Evolutionary conservation across 2,797 vertebrate species (phyloP).

Genomic region (Gymnodraco acuticeps): DNA sequence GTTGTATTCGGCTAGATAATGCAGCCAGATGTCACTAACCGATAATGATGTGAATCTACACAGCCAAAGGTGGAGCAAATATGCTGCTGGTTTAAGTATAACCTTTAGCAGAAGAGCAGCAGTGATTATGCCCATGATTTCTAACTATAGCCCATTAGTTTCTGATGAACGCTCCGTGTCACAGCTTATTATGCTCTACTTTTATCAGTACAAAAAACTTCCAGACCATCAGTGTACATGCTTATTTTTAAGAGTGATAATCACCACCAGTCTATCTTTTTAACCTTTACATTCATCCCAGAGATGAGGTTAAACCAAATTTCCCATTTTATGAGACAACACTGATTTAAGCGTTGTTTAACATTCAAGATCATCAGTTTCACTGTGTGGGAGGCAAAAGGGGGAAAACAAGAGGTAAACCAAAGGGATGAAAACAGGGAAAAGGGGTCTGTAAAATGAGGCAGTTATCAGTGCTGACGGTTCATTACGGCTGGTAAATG

Average conservation of each 20-base stretch:
- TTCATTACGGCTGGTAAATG: constrained; percentile 82
- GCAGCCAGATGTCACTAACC: neutral
- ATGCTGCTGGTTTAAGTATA: constrained; percentile 7
- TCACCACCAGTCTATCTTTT: neutral
- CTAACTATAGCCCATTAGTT: neutral
- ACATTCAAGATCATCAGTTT: constrained; percentile 20
- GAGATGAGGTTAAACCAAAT: constrained; percentile 15
- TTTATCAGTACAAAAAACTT: neutral
- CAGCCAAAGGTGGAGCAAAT: neutral
- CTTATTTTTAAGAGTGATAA: neutral
- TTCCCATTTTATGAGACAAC: neutral
- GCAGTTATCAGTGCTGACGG: constrained; percentile 76
- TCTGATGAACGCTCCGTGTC: neutral
- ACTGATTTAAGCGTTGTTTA: constrained; percentile 22
- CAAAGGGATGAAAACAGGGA: constrained; percentile 52
- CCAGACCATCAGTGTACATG: too few species aligned
- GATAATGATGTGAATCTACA: neutral
- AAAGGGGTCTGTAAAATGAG: constrained; percentile 70
- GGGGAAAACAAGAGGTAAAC: constrained; percentile 54
- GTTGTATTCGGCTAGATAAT: neutral
- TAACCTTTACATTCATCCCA: constrained; percentile 8
- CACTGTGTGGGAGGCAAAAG: constrained; percentile 36
- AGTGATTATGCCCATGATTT: neutral
- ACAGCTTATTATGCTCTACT: neutral
- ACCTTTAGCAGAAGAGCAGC: neutral